These are phyloP conservation scores for Hoplostethus atlanticus DNA, from an alignment of 2,797 vertebrate species.

Conservation along the genomic window DNA sequence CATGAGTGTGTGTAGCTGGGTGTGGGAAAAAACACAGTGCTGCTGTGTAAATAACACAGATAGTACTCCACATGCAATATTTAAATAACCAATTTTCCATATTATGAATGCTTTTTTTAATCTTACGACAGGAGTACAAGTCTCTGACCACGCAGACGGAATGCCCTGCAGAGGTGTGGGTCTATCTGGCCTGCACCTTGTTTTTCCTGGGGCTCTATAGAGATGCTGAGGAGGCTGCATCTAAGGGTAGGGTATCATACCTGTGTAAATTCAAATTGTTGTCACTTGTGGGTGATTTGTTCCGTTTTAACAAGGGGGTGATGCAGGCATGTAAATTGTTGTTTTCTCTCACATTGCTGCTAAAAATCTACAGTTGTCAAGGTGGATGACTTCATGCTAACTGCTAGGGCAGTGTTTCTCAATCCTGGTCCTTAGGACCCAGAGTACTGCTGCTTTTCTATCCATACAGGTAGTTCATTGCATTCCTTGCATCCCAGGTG, in stretches of 20 bases:
- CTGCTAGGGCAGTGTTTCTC: too few relatives aligned
- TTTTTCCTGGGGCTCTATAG: slow-evolving; percentile 97
- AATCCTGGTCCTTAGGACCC: too few relatives aligned
- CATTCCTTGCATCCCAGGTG: too few relatives aligned
- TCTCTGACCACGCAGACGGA: slow-evolving; percentile 83
- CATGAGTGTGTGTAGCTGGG: slow-evolving; percentile 1
- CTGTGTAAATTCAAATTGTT: not conserved
- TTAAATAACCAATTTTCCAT: not conserved
- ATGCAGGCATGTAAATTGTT: not conserved
- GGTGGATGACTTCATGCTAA: not conserved
- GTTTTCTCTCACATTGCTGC: not conserved
- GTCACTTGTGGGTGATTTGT: not conserved
- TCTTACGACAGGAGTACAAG: slow-evolving; percentile 90
- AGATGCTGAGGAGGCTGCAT: slow-evolving; percentile 93
- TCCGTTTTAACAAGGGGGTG: not conserved
- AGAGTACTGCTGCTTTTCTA: too few relatives aligned
- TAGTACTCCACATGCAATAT: not conserved
- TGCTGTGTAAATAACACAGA: not conserved
- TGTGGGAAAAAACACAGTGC: not conserved
- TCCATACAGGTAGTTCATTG: too few relatives aligned
- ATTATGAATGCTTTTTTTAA: slow-evolving; percentile 17
- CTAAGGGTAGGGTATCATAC: slow-evolving; percentile 86
- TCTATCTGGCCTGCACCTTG: slow-evolving; percentile 92
- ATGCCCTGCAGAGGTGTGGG: slow-evolving; percentile 92
- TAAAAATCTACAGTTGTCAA: too few relatives aligned